phyloP scores from a whole-genome alignment of 2,113 vertebrate genomes.

The Scytalopus superciliaris region DNA sequence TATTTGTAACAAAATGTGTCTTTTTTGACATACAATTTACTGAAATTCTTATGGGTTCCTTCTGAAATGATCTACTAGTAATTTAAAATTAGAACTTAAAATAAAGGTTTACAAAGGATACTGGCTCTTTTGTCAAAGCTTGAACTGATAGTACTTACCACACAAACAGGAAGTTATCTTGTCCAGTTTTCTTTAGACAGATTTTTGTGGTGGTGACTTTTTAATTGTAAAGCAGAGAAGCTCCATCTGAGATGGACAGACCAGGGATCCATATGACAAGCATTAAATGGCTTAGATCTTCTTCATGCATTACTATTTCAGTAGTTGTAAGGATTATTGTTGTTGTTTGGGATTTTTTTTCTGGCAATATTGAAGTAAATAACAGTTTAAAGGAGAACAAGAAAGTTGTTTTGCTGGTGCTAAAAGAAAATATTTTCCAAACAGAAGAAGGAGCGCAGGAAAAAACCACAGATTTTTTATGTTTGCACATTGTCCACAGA shows the following conservation, averaged over 20 bases:
- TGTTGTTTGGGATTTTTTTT: not conserved
- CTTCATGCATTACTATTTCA: slow-evolving; percentile 51
- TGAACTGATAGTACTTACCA: not conserved
- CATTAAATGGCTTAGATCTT: slow-evolving; percentile 41
- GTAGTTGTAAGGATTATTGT: slow-evolving; percentile 39
- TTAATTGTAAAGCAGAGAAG: not conserved
- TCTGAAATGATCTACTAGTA: not conserved
- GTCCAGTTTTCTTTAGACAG: not conserved
- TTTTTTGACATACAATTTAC: not conserved
- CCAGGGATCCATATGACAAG: slow-evolving; percentile 16
- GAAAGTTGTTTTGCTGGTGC: not conserved
- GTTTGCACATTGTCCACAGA: not conserved
- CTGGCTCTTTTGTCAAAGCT: not conserved
- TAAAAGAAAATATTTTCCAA: not conserved
- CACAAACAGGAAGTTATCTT: not conserved
- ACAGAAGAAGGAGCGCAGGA: not conserved
- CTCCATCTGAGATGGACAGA: not conserved
- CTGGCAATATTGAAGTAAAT: not conserved
- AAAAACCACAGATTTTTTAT: not conserved
- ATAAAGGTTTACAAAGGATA: not conserved
- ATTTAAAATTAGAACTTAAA: not conserved
- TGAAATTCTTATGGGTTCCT: not conserved
- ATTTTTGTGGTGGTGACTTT: not conserved
- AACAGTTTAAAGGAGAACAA: slow-evolving; percentile 2
- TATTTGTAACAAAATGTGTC: not conserved